Percentiles rank a stretch among this genome's conserved stretches.
Evolutionary conservation across 2,797 vertebrate genomes (phyloP).

Genomic region (Bryconaethiops microstoma): DNA sequence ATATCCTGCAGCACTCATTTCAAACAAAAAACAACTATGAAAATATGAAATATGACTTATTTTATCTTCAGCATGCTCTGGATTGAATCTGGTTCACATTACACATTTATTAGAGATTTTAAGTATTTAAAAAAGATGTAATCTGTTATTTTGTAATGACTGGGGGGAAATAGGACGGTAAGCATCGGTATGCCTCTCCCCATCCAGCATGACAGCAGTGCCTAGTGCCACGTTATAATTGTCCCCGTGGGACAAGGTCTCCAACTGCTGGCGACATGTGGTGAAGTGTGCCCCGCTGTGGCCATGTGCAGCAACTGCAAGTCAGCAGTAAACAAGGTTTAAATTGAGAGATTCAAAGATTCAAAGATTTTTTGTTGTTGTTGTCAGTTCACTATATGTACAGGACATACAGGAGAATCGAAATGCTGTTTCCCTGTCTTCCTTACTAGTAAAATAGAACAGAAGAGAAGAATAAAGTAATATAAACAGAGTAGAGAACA

Average conservation of each 20-base stretch:
- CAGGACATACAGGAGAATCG: too few species aligned
- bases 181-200: neutral
- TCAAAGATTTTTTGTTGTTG: too few species aligned
- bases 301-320: constrained; percentile 7
- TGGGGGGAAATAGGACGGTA: neutral
- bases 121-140: neutral
- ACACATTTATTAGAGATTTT: neutral
- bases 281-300: constrained; percentile 38
- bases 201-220: constrained; percentile 5
- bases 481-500: too few species aligned
- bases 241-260: neutral
- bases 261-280: constrained; percentile 2
- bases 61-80: neutral
- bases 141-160: neutral
- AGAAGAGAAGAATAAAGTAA: too few species aligned
- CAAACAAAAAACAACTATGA: too few species aligned
- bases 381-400: too few species aligned
- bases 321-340: neutral
- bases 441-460: too few species aligned
- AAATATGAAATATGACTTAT: too few species aligned
- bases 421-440: too few species aligned
- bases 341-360: too few species aligned
- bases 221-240: neutral
- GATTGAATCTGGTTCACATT: neutral
- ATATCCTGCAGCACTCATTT: too few species aligned